Base-by-base conservation (phyloP, 2,888 invertebrate species). In the Drosophila rubida region DNA sequence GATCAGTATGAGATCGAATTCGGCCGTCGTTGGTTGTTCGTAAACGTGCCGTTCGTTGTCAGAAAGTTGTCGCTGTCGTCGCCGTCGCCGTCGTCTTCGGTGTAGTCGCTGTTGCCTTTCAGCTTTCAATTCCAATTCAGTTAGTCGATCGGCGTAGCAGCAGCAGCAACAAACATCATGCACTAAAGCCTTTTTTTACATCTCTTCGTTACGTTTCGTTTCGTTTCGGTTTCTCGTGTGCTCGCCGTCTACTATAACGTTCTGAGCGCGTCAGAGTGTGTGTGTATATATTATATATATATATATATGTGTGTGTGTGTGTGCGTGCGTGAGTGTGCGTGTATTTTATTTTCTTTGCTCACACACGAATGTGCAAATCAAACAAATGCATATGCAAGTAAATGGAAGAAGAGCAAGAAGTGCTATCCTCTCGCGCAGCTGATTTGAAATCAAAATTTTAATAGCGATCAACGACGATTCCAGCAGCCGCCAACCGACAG, bases 1-100 rank as follows among this genome's bases (percentile, higher is more conserved):
- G 75, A 81, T 89, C 88, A 88, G 82, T 83, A 72, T 59, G 77
- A 80, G 71, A 80, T 84, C 78, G 71, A 74, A 89, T 82, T 84
- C 89, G 84, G 82, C 69, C 76, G 80, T 49, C 67, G 82, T 73
- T 76, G 78, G 78, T 76, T 78, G 87, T 81, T 69, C 71, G 69
- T 69, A 73, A 39, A 64, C 53, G 69, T 59, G 61, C 53, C n/a
- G 62, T 66, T 53, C 54, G 57, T 70, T 75, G 71, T 55, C 67
- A 59, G 67, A 72, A 72, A 72, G 68, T 75, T 69, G 79, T 81
- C 75, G 79, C 82, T 54, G 76, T 68, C 32, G 60, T 48, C 32
- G 46, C n/a, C 41, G 69, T 55, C 44, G 59, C 19, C 48, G 64
- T 57, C 37, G 35, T 46, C 46, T 30, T 16, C 27, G 39, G 42